phyloP scores from a whole-genome alignment of 2,888 invertebrate genomes.

The Drosophila setosimentum region DNA sequence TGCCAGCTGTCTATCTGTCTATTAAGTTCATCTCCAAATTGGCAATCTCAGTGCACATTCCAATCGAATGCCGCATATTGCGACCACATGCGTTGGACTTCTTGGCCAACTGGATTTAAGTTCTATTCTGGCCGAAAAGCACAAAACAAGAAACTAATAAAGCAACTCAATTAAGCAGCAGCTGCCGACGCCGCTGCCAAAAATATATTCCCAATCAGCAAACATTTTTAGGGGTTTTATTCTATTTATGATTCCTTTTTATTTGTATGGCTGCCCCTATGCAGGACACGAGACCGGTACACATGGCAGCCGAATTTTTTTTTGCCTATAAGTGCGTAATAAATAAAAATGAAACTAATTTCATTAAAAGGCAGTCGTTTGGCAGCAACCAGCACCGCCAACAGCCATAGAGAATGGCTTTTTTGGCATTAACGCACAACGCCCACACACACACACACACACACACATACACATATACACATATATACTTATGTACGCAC shows the following conservation, averaged over 20 bases:
- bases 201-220: conserved; percentile 49
- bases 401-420: conserved; percentile 14
- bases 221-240: conserved; percentile 36
- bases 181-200: conserved; percentile 38
- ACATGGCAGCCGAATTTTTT: conserved; percentile 29
- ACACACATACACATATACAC: background rate
- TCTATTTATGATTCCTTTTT: conserved; percentile 13
- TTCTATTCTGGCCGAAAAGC: conserved; percentile 21
- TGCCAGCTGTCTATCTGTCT: background rate
- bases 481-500: background rate
- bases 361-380: conserved; percentile 60
- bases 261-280: conserved; percentile 49
- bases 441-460: background rate
- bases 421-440: conserved; percentile 12
- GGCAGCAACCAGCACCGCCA: conserved; percentile 11
- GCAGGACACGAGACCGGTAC: conserved; percentile 2
- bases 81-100: conserved; percentile 35
- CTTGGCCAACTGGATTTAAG: conserved; percentile 16
- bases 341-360: conserved; percentile 66
- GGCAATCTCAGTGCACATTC: conserved; percentile 6
- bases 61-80: conserved; percentile 17
- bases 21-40: conserved; percentile 1
- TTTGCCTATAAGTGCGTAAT: conserved; percentile 42
- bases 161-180: conserved; percentile 72
- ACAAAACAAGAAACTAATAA: conserved; percentile 58